Base-by-base conservation (phyloP, 2,888 invertebrate genomes). In the Empis livida region DNA sequence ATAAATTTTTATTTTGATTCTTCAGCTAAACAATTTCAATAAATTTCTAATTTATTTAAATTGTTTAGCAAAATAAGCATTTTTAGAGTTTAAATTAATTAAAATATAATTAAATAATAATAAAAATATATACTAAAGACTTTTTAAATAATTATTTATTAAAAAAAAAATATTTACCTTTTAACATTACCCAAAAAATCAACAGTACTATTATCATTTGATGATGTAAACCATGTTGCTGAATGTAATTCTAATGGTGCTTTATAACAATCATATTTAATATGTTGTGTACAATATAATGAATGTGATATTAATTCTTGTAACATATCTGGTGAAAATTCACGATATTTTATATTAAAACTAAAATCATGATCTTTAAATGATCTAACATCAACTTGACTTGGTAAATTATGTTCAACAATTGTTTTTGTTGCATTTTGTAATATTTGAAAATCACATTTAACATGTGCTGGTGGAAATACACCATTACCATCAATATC, bases 401-500 rank as follows among this genome's bases (percentile, higher is more conserved):
- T 89, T 0, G 89, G 90, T 38, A 93, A 68, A 70, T 92, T 92
- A 62, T 92, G 92, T 61, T 91, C 90, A 0, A 93, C 90, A 54
- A 91, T 89, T 5, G 84, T 86, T 54, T 91, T 91, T 0, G 88
- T 87, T 1, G 80, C 77, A 61, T 89, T 88, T 50, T 88, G 88
- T 57, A 86, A 76, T 39, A 84, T 84, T 61, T 89, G 90, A 63
- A 94, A 94, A 62, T 91, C 88, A 63, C 94, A 95, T 58, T 89
- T 84, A 0, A 94, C 93, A 59, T 89, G 83, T 0, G 91, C 89
- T 0, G 93, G 93, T 4, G 92, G 90, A 61, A 91, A 88, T 49
- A 85, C 80, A 0, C 94, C 94, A 61, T 91, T 91, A 0, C 94
- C 92, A 61, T 95, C 94, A 46, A 94, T 90, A 61, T 95, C 94